Evolutionary conservation across 2,888 invertebrate genomes (phyloP), one percentile per base, ranked within the genome.

Genomic region (Platynereis dumerilii): DNA sequence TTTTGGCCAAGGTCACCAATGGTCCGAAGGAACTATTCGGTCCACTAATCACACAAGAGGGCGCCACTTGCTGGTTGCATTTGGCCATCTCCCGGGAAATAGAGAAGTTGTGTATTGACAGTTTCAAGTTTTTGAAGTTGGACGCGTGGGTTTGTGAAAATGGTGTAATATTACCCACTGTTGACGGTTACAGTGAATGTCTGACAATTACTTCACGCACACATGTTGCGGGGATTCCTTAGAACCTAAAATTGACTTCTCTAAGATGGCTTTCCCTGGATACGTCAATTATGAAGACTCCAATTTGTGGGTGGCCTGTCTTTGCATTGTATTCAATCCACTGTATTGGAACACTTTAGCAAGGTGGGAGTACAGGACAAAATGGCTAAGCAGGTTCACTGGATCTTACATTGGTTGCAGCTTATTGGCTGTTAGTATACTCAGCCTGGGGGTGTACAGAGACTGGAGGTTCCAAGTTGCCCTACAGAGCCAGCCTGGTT

Each of bases 271-370:
- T 12, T 34, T 34, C 12, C 34, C 34, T 34, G 34, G 7, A 34
- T 34, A 34, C 48, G 17, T 48, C 48, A 48, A 20, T n/a, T 57
- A 45, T 26, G 39, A 28, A 22, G 69, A 69, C 29, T 24, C 20
- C n/a, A 66, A 66, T 52, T 56, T 69, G 10, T 57, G 57, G 42
- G 24, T 58, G 2, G 52, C 64, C 45, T 34, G 56, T 10, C 27
- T 60, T 27, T 60, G 45, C 42, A 69, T 66, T 39, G 27, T 69
- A 15, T 55, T 62, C 22, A 64, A 66, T 55, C 69, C 69, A 5
- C 17, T 69, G 52, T 69, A 66, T 54, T 69, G 66, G 66, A 69
- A 66, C 42, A 24, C 48, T 5, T 48, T 48, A n/a, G 48, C 48
- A 48, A 48, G 48, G 22, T 48, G 48, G 48, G 48, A 48, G 48